These are phyloP conservation scores for Anthoscopus minutus DNA, from an alignment of 2,113 vertebrate genomes.

Conservation along the genomic window DNA sequence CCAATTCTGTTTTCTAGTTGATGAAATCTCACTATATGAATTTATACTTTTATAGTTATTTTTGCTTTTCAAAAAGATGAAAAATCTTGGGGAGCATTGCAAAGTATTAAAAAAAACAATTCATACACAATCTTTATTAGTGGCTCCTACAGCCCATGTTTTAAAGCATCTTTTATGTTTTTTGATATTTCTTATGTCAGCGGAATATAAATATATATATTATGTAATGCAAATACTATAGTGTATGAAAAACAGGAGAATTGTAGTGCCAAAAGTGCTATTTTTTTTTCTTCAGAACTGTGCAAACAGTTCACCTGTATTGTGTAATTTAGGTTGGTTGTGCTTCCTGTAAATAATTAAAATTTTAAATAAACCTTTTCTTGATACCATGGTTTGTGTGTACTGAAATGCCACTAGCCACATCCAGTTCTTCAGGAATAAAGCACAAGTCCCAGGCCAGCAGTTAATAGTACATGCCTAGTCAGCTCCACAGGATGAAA, in stretches of 20 bases:
- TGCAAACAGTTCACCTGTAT: neutral
- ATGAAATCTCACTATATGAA: neutral
- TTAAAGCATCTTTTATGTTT: neutral
- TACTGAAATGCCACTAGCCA: neutral
- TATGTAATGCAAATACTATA: neutral
- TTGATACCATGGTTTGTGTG: neutral
- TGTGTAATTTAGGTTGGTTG: neutral
- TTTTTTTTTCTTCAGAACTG: neutral
- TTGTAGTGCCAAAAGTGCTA: neutral
- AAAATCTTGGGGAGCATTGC: neutral
- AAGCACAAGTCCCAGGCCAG: neutral
- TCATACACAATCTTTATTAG: neutral
- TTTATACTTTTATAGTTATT: neutral
- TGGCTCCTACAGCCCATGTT: neutral
- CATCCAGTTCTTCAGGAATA: neutral
- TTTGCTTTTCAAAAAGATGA: neutral
- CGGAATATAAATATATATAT: neutral
- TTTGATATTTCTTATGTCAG: neutral
- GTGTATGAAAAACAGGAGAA: neutral
- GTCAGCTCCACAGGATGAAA: neutral
- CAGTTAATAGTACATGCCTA: neutral
- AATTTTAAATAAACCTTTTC: constrained; percentile 8
- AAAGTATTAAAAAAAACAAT: neutral
- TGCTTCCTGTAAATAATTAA: neutral
- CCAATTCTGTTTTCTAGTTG: neutral